Base-by-base conservation (phyloP, 1,140 invertebrate genomes). In the Drosophila aff. region DNA sequence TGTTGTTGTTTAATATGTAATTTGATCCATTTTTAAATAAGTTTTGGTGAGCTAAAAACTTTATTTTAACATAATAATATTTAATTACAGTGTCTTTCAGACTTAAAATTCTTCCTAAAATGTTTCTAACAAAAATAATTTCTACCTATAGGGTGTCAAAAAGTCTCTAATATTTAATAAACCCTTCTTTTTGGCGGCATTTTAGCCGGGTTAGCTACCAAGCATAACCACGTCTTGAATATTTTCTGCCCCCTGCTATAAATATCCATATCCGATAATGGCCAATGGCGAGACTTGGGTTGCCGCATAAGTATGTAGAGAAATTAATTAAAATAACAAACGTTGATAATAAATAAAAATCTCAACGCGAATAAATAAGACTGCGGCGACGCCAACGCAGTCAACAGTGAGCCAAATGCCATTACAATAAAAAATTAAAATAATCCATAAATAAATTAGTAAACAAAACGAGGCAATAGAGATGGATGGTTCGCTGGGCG, bases 251-350 rank as follows among this genome's bases (percentile, higher is more conserved):
- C 53, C 28, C 43, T 26, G 66, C 66, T 46, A 72, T 73, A 73
- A 73, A 73, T 73, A 73, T 73, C 69, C 55, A 61, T 60, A 52
- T 61, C 67, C 67, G 49, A 73, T 60, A 73, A 73, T 38, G 23
- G 21, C 26, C 36, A 47, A 68, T 49, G 57, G 33, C 57, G 23
- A 40, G 33, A 5, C 38, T 58, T 69, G 68, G 65, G 67, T 73
- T 31, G 61, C 72, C 72, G 44, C 76, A 67, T 63, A 78, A 73
- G 73, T 75, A 60, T 63, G 78, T 49, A 57, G 38, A 62, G 78
- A 74, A 86, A 89, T 76, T 87, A 89, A 87, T 87, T 87, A 89
- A 87, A 87, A 87, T 89, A 83, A 87, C 84, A 87, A 89, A 84
- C 81, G 77, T 46, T 83, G 53, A 53, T 72, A 79, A 79, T 79